Evolutionary conservation across 30 jellyfish, hydroid and myxozoan genomes (phyloP).

Genomic region (Nemopilema nomurai): DNA sequence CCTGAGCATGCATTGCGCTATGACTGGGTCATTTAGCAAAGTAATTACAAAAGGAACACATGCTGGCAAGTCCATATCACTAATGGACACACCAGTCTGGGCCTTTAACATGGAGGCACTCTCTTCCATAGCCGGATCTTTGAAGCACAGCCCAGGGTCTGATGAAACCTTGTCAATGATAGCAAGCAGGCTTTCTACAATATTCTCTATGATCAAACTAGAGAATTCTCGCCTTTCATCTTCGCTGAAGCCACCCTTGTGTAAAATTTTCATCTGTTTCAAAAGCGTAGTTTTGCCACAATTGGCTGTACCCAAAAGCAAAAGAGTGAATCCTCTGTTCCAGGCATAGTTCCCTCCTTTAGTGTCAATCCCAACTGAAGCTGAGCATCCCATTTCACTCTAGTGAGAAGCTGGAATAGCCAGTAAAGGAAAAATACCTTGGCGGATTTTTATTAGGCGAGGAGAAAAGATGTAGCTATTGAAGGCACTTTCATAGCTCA

Average conservation of each 20-base stretch:
- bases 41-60: neutral
- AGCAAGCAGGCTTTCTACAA: conserved; percentile 21
- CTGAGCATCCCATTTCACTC: neutral
- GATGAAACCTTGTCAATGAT: neutral
- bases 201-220: conserved; percentile 5
- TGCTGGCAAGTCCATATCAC: conserved; percentile 8
- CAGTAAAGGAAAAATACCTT: no score
- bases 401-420: no score
- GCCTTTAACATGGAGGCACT: neutral
- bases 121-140: neutral
- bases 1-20: neutral
- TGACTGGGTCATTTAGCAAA: conserved; percentile 7
- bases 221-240: conserved; percentile 16
- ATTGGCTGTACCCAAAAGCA: conserved; percentile 22
- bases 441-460: no score
- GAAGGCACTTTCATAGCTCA: no score
- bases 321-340: neutral
- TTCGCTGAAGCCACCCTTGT: conserved; percentile 14
- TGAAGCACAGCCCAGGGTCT: neutral
- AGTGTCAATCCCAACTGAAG: neutral
- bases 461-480: no score
- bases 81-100: neutral
- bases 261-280: conserved; percentile 36
- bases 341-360: neutral
- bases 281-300: conserved; percentile 23